Percentiles rank a stretch among this genome's conserved stretches.
Conservation (phyloP, 1,140 invertebrate species). For the Ganaspis sp. region DNA sequence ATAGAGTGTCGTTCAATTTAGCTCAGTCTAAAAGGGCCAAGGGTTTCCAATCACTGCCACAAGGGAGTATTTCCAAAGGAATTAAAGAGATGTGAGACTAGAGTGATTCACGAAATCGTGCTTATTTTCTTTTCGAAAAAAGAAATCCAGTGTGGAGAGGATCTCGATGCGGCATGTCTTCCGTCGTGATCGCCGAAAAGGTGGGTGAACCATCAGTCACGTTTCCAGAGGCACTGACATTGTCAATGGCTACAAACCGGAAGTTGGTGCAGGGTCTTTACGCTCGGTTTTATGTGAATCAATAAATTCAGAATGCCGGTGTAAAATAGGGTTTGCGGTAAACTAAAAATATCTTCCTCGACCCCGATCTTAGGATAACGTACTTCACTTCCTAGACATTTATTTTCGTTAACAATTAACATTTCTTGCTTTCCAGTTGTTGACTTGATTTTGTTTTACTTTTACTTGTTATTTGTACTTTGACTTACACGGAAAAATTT, state of each 20-base stretch:
- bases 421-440: background rate
- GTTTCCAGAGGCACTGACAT: constrained; percentile 35
- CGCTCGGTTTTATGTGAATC: constrained; percentile 60
- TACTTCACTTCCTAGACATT: background rate
- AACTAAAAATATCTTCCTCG: constrained; percentile 53
- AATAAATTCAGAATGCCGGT: constrained; percentile 63
- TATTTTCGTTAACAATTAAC: no score
- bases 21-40: background rate
- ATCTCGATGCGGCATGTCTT: constrained; percentile 44
- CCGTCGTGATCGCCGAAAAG: constrained; percentile 46
- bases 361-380: constrained; percentile 42
- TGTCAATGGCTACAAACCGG: constrained; percentile 42
- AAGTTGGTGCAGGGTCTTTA: constrained; percentile 50
- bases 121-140: background rate
- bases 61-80: background rate
- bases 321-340: constrained; percentile 46
- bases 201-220: constrained; percentile 48
- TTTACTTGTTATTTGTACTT: background rate
- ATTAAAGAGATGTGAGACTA: constrained; percentile 39
- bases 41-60: constrained; percentile 2
- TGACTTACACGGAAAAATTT: background rate
- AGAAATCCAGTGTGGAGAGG: constrained; percentile 30
- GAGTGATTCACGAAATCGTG: background rate
- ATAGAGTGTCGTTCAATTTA: background rate
- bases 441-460: background rate